These are phyloP conservation scores for Tolmerus cingulatus DNA, from an alignment of 2,888 invertebrate genomes.

Conservation along the genomic window DNA sequence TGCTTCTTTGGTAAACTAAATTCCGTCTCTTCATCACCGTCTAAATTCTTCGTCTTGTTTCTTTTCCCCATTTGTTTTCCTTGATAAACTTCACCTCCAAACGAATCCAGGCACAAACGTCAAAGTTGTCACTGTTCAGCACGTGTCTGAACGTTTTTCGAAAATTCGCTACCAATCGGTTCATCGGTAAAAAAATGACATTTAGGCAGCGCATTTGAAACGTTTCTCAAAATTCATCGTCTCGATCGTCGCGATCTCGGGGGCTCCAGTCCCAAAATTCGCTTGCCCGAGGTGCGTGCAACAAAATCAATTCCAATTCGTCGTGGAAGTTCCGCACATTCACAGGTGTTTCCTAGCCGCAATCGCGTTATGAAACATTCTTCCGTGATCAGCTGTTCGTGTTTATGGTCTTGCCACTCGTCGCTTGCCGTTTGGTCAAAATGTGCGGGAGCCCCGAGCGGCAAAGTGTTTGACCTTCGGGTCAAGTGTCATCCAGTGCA, in stretches of 20 bases:
- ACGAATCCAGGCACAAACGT: not conserved
- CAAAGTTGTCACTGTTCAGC: not conserved
- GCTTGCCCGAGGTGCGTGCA: not conserved
- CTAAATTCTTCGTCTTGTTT: slow-evolving; percentile 57
- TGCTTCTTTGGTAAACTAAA: slow-evolving; percentile 82
- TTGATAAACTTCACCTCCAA: not conserved
- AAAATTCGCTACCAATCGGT: slow-evolving; percentile 38
- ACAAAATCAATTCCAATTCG: not conserved
- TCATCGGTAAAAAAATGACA: not conserved
- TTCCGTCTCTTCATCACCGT: slow-evolving; percentile 73
- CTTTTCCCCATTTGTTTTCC: slow-evolving; percentile 48
- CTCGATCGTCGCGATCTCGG: not conserved
- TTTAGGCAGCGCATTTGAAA: not conserved
- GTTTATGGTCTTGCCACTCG: slow-evolving; percentile 28
- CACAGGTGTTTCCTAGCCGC: not conserved
- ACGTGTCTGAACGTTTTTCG: slow-evolving; percentile 5
- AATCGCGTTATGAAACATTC: not conserved
- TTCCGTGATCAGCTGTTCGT: slow-evolving; percentile 42
- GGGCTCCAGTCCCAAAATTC: not conserved
- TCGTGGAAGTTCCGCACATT: not conserved
- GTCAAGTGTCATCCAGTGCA: slow-evolving; percentile 38
- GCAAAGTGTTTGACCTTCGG: slow-evolving; percentile 46
- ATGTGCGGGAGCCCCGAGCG: not conserved
- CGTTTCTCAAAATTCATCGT: not conserved
- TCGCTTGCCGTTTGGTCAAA: not conserved